A percentile compares a stretch with the other conserved stretches of the same genome.
Evolutionary conservation across 2,888 invertebrate genomes (phyloP).

Genomic region (Spodoptera littoralis): DNA sequence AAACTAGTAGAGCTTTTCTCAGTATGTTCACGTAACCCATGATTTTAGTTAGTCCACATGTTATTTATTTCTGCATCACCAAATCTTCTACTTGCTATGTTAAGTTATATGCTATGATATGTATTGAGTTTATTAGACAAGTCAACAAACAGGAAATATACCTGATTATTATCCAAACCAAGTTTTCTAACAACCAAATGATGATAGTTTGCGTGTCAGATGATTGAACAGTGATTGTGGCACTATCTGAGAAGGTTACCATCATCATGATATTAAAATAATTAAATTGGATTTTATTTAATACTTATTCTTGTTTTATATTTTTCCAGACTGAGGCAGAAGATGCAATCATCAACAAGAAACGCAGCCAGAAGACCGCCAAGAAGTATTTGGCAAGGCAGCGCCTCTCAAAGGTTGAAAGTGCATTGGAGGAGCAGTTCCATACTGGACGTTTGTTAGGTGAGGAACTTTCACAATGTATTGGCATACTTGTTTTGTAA

Average conservation of each 20-base stretch:
- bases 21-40: no score
- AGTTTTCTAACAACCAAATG: conserved; percentile 36
- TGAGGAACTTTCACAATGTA: conserved; percentile 71
- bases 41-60: no score
- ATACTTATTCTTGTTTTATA: conserved; percentile 17
- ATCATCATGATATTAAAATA: neutral
- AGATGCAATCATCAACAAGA: conserved; percentile 97
- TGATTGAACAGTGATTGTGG: conserved; percentile 74
- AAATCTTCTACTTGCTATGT: no score
- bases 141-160: no score
- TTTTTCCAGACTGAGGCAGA: conserved; percentile 95
- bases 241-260: conserved; percentile 55
- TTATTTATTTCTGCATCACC: no score
- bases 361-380: conserved; percentile 96
- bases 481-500: neutral
- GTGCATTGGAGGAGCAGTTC: conserved; percentile 98
- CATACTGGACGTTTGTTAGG: conserved; percentile 98
- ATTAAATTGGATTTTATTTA: neutral
- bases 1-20: no score
- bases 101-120: no score
- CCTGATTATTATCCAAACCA: no score
- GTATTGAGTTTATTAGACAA: no score
- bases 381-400: conserved; percentile 98
- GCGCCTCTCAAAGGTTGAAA: conserved; percentile 97
- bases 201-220: conserved; percentile 89